Evolutionary conservation across 1,140 invertebrate species (phyloP), one percentile per base, ranked within the genome.

Genomic region (Atta cephalotes): DNA sequence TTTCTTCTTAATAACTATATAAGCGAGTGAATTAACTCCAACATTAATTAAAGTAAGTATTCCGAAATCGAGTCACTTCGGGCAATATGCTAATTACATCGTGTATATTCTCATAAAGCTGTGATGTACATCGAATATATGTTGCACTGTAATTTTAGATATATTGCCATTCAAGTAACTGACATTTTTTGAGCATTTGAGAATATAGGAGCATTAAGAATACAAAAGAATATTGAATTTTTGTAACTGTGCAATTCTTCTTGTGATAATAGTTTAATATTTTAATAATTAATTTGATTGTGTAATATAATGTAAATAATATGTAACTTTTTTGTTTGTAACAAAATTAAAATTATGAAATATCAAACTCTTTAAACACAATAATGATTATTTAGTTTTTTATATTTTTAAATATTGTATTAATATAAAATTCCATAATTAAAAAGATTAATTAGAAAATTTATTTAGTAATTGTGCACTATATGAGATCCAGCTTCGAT

Each of bases 1-100:
- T 96, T 96, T 66, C 76, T 95, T 0, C 88, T 96, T 65, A 96
- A 95, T 81, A 95, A 92, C 89, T 96, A 95, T 89, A 91, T 96
- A 49, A 93, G 94, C 92, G 90, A 89, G 63, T 89, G 60, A 91
- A 49, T 9, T 7, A n/a, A 25, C 35, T 39, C n/a, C 3, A 28
- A 12, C 39, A 45, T 45, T 25, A 71, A 45, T 58, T 70, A 53
- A 3, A 16, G 10, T 56, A 62, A n/a, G 49, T 78, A 77, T 12
- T 18, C 28, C 0, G 39, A 65, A 78, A 51, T 31, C 10, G 9
- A 78, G 7, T 60, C 25, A 39, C 5, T 78, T 65, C 16, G 9
- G 7, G 9, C 16, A 10, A 14, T 39, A 39, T 70, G 5, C 2
- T 62, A 39, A 74, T 58, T 14, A 51, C 7, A 12, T 25, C 4